Evolutionary conservation across 1,140 invertebrate species (phyloP).

Genomic region (Lepidostoma basale): DNA sequence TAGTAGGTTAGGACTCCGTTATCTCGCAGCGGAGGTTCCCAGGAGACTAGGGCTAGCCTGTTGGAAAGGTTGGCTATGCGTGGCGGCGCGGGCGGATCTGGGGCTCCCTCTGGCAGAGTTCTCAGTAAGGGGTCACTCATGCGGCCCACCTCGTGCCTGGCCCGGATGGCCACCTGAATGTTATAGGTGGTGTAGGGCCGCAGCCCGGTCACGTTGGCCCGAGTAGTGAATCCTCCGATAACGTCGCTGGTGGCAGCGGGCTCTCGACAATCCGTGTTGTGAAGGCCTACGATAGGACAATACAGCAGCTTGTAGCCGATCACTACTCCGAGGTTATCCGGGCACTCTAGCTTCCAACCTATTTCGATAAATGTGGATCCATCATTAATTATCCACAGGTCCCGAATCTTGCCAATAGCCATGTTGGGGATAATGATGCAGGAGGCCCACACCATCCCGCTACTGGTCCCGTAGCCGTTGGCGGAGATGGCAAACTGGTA

Average conservation of each 20-base stretch:
- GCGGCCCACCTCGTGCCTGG: conserved; percentile 72
- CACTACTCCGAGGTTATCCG: conserved; percentile 68
- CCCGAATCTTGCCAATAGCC: conserved; percentile 70
- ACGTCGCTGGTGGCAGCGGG: conserved; percentile 3
- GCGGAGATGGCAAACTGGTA: conserved; percentile 73
- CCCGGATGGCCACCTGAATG: conserved; percentile 74
- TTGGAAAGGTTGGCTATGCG: conserved; percentile 68
- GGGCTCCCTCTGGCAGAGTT: conserved; percentile 77
- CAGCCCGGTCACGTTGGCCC: conserved; percentile 62
- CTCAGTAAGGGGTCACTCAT: conserved; percentile 70
- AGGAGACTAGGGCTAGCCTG: conserved; percentile 69
- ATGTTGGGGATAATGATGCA: conserved; percentile 76
- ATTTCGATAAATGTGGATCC: conserved; percentile 67
- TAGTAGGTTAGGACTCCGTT: conserved; percentile 81
- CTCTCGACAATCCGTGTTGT: conserved; percentile 51
- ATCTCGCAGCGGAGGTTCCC: conserved; percentile 69
- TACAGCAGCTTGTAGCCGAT: conserved; percentile 72
- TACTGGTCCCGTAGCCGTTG: conserved; percentile 67
- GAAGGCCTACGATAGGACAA: conserved; percentile 66
- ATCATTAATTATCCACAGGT: conserved; percentile 65
- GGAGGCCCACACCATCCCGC: conserved; percentile 78
- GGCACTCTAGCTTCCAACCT: conserved; percentile 74
- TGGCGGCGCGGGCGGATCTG: conserved; percentile 62
- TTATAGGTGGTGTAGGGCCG: conserved; percentile 81
- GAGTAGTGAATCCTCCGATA: background rate